A percentile compares a stretch with the other conserved stretches of the same genome.
These are phyloP conservation scores for Penaeus chinensis DNA, from an alignment of 1,140 invertebrate species.

Conservation along the genomic window DNA sequence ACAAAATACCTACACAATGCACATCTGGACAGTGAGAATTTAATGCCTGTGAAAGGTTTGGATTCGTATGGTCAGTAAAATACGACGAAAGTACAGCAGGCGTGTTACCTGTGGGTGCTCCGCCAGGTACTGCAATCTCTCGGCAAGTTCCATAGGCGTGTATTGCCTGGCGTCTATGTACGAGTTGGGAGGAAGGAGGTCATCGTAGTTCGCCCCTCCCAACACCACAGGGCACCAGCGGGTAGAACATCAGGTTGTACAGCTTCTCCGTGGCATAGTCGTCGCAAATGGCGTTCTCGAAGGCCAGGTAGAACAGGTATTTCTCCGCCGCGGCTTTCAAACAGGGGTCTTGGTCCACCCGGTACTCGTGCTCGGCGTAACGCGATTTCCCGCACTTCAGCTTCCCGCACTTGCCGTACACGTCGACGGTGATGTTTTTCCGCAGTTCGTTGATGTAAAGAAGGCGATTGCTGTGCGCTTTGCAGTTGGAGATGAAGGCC, in stretches of 20 bases:
- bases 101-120: constrained; percentile 61
- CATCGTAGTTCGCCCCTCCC: constrained; percentile 35
- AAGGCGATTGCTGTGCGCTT: constrained; percentile 84
- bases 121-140: constrained; percentile 65
- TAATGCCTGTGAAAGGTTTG: too few relatives aligned
- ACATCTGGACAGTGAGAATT: too few relatives aligned
- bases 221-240: constrained; percentile 58
- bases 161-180: constrained; percentile 49
- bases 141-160: constrained; percentile 42
- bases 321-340: constrained; percentile 51
- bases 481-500: constrained; percentile 97
- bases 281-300: constrained; percentile 70
- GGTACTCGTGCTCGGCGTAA: constrained; percentile 23
- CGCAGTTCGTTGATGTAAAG: constrained; percentile 87
- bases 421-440: constrained; percentile 88
- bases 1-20: too few relatives aligned
- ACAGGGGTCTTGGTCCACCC: constrained; percentile 62
- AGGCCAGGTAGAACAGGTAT: constrained; percentile 69
- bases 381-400: constrained; percentile 74
- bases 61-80: not conserved
- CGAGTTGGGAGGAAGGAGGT: constrained; percentile 41
- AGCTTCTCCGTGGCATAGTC: constrained; percentile 71
- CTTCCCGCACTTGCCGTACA: constrained; percentile 90
- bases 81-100: not conserved
- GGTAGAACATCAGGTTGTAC: constrained; percentile 64